phyloP scores from a whole-genome alignment of 2,113 vertebrate genomes.

The Lepisosteus oculatus region DNA sequence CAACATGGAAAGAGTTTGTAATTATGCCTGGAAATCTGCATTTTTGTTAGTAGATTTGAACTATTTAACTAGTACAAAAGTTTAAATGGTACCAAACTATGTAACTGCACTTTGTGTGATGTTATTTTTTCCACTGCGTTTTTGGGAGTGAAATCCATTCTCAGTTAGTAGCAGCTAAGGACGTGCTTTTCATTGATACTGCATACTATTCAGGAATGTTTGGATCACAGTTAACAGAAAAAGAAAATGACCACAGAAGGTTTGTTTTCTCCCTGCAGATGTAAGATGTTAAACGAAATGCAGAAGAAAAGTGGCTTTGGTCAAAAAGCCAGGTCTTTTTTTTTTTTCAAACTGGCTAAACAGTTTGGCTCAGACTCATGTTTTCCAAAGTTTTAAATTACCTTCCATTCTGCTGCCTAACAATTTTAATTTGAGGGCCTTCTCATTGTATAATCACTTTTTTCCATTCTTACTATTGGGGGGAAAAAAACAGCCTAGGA shows the following conservation, averaged over 20 bases:
- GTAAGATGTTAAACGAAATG: no score
- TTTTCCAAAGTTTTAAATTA: constrained; percentile 9
- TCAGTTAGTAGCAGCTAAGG: no score
- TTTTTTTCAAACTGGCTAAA: constrained; percentile 1
- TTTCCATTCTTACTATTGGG: constrained; percentile 1
- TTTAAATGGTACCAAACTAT: background rate
- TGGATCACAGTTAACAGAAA: background rate
- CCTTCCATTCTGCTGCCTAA: constrained; percentile 8
- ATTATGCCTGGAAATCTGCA: background rate
- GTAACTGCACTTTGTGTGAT: background rate
- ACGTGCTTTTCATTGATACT: background rate
- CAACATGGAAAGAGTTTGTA: constrained; percentile 20
- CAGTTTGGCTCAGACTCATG: background rate
- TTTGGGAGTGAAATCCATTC: background rate
- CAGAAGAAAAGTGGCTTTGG: background rate
- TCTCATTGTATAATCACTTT: background rate
- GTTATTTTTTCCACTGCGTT: background rate
- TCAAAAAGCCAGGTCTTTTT: background rate
- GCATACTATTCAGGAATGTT: background rate
- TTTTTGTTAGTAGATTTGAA: constrained; percentile 14
- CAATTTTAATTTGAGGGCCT: constrained; percentile 7
- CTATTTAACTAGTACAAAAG: background rate
- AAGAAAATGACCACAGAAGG: no score
- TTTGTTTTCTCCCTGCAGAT: no score
- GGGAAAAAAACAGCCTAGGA: background rate